Evolutionary conservation across 2,888 invertebrate species (phyloP).

Genomic region (Heliconius ismenius): DNA sequence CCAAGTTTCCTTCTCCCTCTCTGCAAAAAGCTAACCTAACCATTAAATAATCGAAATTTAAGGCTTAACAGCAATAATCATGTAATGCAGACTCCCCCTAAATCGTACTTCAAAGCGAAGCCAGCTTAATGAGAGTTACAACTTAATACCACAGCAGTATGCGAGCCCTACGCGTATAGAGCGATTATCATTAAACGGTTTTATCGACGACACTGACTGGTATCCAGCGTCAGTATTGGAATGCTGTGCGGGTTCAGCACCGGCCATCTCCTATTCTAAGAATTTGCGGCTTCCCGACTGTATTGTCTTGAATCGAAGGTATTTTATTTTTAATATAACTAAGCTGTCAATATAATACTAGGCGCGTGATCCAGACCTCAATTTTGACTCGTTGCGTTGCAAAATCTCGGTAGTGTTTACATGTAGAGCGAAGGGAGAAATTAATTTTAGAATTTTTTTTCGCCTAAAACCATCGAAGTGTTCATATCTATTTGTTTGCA

Average conservation of each 20-base stretch:
- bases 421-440: no score
- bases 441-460: no score
- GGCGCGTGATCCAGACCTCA: no score
- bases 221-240: conserved; percentile 8
- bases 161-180: background rate
- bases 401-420: no score
- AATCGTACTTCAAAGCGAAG: background rate
- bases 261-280: conserved; percentile 6
- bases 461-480: no score
- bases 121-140: conserved; percentile 18
- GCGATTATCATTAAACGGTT: conserved; percentile 26
- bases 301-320: background rate
- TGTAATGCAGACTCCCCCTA: background rate
- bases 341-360: background rate
- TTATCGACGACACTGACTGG: conserved; percentile 19
- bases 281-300: background rate
- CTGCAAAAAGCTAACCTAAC: no score
- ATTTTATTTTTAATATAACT: background rate
- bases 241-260: conserved; percentile 13
- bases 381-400: no score
- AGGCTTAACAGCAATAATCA: background rate
- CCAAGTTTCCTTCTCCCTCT: background rate
- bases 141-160: conserved; percentile 20
- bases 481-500: no score
- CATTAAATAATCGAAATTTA: background rate